Percentiles rank a stretch among this genome's conserved stretches.
Conservation (phyloP, 2,113 vertebrate species). For the Neotragus pygmaeus region DNA sequence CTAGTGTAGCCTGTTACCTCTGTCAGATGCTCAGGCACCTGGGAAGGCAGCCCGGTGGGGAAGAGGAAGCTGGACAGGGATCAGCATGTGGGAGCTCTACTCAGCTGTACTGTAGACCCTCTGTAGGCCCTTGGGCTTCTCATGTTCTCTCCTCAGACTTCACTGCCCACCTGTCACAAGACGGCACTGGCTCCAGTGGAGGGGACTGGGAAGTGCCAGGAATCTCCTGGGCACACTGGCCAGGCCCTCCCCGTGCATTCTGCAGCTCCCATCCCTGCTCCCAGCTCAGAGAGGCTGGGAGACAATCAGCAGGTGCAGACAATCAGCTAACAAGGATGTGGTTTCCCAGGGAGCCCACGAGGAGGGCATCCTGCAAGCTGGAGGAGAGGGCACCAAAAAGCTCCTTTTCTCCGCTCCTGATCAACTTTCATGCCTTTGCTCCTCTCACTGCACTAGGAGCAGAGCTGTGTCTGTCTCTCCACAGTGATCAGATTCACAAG, state of each 20-base stretch:
- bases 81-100: not conserved
- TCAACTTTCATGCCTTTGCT: not conserved
- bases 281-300: not conserved
- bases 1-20: not conserved
- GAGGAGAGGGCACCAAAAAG: not conserved
- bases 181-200: rapidly evolving
- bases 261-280: not conserved
- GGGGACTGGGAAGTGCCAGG: not conserved
- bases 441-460: not conserved
- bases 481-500: not conserved
- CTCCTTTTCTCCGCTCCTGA: not conserved
- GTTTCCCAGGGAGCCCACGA: not conserved
- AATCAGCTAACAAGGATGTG: not conserved
- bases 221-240: not conserved
- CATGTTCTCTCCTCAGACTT: not conserved
- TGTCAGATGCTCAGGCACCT: not conserved
- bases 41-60: not conserved
- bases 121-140: not conserved
- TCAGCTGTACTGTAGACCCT: not conserved
- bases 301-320: not conserved
- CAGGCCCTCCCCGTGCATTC: not conserved
- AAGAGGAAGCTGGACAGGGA: not conserved
- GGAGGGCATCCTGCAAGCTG: not conserved
- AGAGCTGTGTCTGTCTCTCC: not conserved
- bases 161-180: not conserved